These are phyloP conservation scores for Eutrigla gurnardus DNA, from an alignment of 2,797 vertebrate genomes.

Conservation along the genomic window DNA sequence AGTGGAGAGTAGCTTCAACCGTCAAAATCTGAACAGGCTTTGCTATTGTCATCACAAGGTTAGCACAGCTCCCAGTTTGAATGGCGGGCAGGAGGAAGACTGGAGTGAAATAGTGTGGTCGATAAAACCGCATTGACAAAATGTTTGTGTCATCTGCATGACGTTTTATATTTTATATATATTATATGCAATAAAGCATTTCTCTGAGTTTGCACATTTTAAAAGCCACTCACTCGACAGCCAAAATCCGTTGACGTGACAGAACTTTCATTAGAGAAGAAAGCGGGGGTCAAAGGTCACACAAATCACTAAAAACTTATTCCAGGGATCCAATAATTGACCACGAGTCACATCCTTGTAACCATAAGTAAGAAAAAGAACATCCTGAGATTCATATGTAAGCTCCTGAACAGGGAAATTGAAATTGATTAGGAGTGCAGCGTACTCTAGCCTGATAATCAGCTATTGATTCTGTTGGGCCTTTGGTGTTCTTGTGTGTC, in stretches of 20 bases:
- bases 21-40: background rate
- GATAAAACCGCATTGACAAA: conserved; percentile 12
- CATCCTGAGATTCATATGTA: conserved; percentile 45
- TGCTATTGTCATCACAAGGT: conserved; percentile 23
- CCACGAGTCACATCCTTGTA: conserved; percentile 18
- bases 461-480: conserved; percentile 66
- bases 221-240: conserved; percentile 48
- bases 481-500: conserved; percentile 46
- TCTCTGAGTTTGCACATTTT: conserved; percentile 19
- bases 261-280: conserved; percentile 44
- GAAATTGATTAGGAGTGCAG: conserved; percentile 66
- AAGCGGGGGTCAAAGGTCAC: conserved; percentile 52
- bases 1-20: background rate
- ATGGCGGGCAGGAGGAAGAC: conserved; percentile 9
- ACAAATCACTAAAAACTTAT: conserved; percentile 38
- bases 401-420: conserved; percentile 52
- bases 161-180: background rate
- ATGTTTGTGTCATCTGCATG: background rate
- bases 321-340: conserved; percentile 36
- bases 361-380: conserved; percentile 39
- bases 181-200: conserved; percentile 29
- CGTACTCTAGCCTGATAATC: conserved; percentile 61
- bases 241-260: conserved; percentile 58
- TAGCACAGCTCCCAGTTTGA: background rate
- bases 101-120: background rate